Conservation (phyloP, 2,113 vertebrate species). For the Campylomormyrus tamandua region DNA sequence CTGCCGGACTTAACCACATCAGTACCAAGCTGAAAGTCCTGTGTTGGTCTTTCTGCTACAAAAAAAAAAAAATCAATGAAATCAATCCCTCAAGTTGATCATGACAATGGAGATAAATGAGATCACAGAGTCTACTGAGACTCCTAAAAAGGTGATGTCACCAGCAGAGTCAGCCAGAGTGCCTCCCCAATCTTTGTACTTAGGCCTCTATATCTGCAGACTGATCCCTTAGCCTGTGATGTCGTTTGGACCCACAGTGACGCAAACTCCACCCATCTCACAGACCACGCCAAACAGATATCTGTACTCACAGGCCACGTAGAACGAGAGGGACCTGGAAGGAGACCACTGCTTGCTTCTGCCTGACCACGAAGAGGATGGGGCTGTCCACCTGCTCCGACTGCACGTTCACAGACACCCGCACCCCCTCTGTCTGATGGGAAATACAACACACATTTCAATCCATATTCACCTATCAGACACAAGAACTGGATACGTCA, state of each 20-base stretch:
- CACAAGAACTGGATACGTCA: background rate
- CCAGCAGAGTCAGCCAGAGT: background rate
- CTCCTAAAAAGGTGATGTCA: background rate
- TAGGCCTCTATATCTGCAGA: background rate
- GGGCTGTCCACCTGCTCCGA: conserved; percentile 66
- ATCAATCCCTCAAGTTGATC: background rate
- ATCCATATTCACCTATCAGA: background rate
- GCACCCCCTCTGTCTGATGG: conserved; percentile 79
- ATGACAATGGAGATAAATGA: background rate
- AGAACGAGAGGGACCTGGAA: conserved; percentile 95
- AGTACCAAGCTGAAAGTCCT: background rate
- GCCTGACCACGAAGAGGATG: conserved; percentile 84
- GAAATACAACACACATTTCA: background rate
- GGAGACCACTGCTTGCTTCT: conserved; percentile 90
- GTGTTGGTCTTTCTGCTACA: background rate
- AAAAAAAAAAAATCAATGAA: background rate
- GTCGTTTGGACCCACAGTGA: background rate
- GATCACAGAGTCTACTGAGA: background rate
- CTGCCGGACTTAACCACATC: background rate
- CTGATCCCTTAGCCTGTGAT: background rate
- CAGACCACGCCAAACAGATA: background rate
- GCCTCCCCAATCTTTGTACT: background rate
- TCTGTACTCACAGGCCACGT: conserved; percentile 82
- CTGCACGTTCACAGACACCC: conserved; percentile 79
- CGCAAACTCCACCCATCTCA: background rate